These are phyloP conservation scores for Melanotaenia maccullochi DNA, from an alignment of 2,797 vertebrate species.

Conservation along the genomic window DNA sequence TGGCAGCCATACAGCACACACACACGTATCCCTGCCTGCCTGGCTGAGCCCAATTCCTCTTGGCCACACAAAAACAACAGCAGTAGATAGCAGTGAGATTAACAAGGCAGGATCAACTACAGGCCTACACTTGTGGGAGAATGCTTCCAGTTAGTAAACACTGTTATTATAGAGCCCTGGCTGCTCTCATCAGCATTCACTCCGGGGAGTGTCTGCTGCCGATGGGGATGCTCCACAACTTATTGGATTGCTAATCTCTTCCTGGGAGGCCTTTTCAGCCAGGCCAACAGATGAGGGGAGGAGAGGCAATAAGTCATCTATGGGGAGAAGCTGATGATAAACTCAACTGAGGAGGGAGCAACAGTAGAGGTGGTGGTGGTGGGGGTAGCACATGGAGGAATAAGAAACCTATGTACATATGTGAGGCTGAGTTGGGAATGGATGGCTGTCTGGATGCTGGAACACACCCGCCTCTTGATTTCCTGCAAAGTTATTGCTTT, in stretches of 20 bases:
- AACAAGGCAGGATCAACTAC: too few relatives aligned
- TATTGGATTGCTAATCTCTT: constrained; percentile 83
- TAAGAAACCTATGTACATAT: constrained; percentile 25
- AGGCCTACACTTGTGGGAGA: too few relatives aligned
- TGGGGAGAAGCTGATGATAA: constrained; percentile 70
- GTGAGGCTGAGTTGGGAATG: not conserved
- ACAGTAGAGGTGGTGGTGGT: constrained; percentile 6
- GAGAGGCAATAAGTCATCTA: constrained; percentile 77
- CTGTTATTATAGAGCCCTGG: constrained; percentile 60
- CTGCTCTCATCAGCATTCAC: constrained; percentile 74
- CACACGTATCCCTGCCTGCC: too few relatives aligned
- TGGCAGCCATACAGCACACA: too few relatives aligned
- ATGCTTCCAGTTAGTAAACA: too few relatives aligned
- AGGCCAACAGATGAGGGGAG: constrained; percentile 64
- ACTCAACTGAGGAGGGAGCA: constrained; percentile 54
- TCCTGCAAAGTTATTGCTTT: constrained; percentile 76
- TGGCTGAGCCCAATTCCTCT: too few relatives aligned
- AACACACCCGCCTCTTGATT: constrained; percentile 49
- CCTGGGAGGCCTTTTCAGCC: constrained; percentile 78
- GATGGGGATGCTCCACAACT: constrained; percentile 64
- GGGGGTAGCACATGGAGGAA: not conserved
- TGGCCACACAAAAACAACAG: too few relatives aligned
- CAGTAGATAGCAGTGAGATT: too few relatives aligned
- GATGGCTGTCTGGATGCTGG: constrained; percentile 32
- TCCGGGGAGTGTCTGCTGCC: constrained; percentile 70